Conservation (phyloP, 2,113 vertebrate genomes). For the Ptilorrhoa leucosticta region DNA sequence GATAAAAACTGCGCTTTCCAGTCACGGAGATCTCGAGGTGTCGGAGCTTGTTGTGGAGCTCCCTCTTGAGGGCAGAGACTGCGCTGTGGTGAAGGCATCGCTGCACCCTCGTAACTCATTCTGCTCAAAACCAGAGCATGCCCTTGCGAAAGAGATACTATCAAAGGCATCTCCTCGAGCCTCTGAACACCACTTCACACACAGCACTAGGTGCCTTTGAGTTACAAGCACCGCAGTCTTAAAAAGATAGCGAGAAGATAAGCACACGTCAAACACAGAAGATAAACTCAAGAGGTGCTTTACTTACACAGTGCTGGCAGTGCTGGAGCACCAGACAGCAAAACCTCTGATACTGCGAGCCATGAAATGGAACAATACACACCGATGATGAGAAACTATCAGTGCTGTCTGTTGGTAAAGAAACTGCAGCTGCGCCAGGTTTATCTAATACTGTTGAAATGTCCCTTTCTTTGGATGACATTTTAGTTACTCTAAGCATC, state of each 20-base stretch:
- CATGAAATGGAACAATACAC: neutral
- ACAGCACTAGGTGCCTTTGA: neutral
- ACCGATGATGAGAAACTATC: neutral
- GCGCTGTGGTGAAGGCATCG: neutral
- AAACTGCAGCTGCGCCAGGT: neutral
- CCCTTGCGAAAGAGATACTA: neutral
- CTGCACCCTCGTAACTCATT: neutral
- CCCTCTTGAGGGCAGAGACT: conserved; percentile 48
- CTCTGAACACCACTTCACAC: neutral
- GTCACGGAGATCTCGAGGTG: neutral
- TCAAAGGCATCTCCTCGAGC: neutral
- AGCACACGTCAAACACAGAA: neutral
- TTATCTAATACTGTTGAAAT: neutral
- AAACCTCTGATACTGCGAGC: neutral
- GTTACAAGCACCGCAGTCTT: neutral
- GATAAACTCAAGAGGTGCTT: neutral
- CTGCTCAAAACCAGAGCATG: neutral
- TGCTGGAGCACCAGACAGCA: neutral
- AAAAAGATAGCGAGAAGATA: neutral
- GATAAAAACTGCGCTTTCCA: neutral
- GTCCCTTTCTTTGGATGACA: neutral
- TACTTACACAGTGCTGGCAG: neutral
- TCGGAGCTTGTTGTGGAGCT: conserved; percentile 21
- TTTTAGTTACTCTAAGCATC: neutral
- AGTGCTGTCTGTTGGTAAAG: neutral